phyloP scores from a whole-genome alignment of 1,140 invertebrate genomes.

The Calliphora vicina region DNA sequence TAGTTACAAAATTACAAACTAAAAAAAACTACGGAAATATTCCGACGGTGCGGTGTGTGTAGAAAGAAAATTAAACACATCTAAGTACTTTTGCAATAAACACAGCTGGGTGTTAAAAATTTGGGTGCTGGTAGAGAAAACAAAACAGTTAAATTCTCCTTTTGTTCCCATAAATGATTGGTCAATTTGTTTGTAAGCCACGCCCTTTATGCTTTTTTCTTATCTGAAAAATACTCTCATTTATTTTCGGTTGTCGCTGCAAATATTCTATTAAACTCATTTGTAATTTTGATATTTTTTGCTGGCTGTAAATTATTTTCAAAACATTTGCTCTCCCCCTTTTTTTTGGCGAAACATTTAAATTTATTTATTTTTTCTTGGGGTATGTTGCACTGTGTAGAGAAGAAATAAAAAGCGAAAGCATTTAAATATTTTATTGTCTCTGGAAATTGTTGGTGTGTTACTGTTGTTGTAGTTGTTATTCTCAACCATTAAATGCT shows the following conservation, averaged over 20 bases:
- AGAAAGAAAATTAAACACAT: neutral
- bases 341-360: neutral
- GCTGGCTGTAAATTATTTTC: conserved; percentile 57
- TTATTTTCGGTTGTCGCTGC: neutral
- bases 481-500: no score
- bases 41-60: neutral
- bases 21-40: neutral
- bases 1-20: neutral
- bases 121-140: neutral
- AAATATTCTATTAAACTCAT: neutral
- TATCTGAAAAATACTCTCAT: neutral
- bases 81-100: neutral
- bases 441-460: neutral
- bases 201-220: neutral
- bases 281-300: conserved; percentile 49
- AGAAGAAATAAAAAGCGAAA: conserved; percentile 53
- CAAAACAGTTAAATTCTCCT: conserved; percentile 13
- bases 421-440: conserved; percentile 60
- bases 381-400: neutral
- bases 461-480: neutral
- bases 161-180: conserved; percentile 32
- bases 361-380: neutral
- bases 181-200: conserved; percentile 15
- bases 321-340: neutral
- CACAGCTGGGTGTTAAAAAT: neutral